Evolutionary conservation across 2,888 invertebrate genomes (phyloP).

Genomic region (Diploptera punctata): DNA sequence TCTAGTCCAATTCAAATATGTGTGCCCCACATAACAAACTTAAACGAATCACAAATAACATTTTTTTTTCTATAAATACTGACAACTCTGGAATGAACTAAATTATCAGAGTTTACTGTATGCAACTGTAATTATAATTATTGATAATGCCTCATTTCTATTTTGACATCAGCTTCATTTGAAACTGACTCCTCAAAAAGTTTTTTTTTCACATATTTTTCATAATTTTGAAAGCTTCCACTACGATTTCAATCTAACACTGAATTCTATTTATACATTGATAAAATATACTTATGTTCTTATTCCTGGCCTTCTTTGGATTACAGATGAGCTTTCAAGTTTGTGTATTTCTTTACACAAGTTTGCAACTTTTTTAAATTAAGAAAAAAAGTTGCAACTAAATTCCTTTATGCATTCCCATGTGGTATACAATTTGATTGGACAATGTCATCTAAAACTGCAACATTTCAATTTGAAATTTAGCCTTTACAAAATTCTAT

Average conservation of each 20-base stretch:
- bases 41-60: too few species aligned
- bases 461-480: too few species aligned
- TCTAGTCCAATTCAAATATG: too few species aligned
- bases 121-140: constrained; percentile 1
- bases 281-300: constrained; percentile 25
- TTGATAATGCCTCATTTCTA: constrained; percentile 21
- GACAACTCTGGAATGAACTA: background rate
- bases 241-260: constrained; percentile 21
- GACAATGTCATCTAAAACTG: too few species aligned
- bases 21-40: too few species aligned
- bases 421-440: constrained; percentile 7
- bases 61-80: too few species aligned
- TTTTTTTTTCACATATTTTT: background rate
- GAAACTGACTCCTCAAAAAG: background rate
- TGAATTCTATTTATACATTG: constrained; percentile 23
- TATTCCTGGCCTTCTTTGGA: constrained; percentile 29
- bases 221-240: constrained; percentile 11
- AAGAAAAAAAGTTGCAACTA: constrained; percentile 1
- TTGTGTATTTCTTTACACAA: background rate
- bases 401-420: constrained; percentile 1
- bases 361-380: background rate
- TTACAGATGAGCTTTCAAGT: constrained; percentile 21
- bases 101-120: too few species aligned
- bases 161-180: background rate
- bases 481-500: too few species aligned